Conservation (phyloP, 2,888 invertebrate species). For the Calliopum simillimum region DNA sequence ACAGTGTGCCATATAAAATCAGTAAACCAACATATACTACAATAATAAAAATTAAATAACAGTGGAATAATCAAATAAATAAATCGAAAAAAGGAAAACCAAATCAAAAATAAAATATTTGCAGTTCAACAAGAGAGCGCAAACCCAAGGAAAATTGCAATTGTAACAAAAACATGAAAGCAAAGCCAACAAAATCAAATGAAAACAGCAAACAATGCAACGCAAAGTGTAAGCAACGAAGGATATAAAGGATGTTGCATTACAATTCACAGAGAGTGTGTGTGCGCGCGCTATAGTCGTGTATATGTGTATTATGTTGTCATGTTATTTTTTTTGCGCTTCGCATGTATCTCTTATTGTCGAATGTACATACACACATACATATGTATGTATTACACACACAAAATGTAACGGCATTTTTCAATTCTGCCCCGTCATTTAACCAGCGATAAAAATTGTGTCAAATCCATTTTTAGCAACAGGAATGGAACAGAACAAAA, state of each 20-base stretch:
- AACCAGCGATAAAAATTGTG: conserved; percentile 25
- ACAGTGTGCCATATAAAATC: no score
- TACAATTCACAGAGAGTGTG: neutral
- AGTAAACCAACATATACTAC: no score
- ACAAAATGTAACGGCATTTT: conserved; percentile 6
- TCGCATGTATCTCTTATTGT: no score
- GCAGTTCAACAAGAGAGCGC: neutral
- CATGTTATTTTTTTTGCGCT: neutral
- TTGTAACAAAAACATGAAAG: neutral
- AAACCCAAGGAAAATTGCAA: neutral
- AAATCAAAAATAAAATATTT: conserved; percentile 3
- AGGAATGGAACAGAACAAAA: neutral
- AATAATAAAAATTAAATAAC: no score
- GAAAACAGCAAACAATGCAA: neutral
- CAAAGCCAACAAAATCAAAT: neutral
- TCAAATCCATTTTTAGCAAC: conserved; percentile 46
- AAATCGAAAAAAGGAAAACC: neutral
- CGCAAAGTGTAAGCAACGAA: conserved; percentile 3
- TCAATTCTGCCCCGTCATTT: conserved; percentile 19
- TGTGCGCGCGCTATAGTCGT: neutral
- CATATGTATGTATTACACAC: no score
- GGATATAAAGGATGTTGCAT: neutral
- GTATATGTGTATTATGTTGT: neutral
- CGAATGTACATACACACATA: neutral
- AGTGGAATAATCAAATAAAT: no score